Base-by-base conservation (phyloP, 1,140 invertebrate species). In the Prorops nasuta region DNA sequence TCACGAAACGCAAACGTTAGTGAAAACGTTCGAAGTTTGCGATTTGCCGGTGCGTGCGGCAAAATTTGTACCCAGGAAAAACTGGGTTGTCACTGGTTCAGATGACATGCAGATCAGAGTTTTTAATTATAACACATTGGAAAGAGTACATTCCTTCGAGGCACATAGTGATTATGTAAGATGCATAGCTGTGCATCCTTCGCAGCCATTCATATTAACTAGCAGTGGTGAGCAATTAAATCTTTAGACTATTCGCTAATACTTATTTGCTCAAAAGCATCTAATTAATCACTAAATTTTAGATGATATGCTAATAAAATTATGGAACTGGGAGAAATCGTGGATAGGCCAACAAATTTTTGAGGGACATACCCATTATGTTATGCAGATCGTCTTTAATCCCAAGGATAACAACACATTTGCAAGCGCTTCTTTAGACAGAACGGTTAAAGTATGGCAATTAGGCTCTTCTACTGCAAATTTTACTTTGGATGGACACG, bases 341-440 rank as follows among this genome's bases (percentile, higher is more conserved):
- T 99, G 96, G 94, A 81, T 88, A 1, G 95, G 95, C 63, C 96
- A 98, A 63, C 96, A 98, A 76, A 91, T 97, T 1, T 98, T 97
- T 70, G 95, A 98, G 67, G 94, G 97, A 0, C 98, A 99, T 75
- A 95, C 94, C 1, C 98, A 99, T 72, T 99, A 99, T 71, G 96
- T 99, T 0, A 99, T 99, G 98, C 96, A 99, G 76, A 92, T 99
- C 64, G 96, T 97, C 0, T 93, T 99, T 57, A 99, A 99, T 80
- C 98, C 98, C 0, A 99, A 99, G 74, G 98, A 99, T 70, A 99
- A 98, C 73, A 99, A 99, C 71, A 98, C 96, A n/a, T 99, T 99
- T 80, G 98, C 96, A 3, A 97, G 93, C 69, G 98, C 96, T 18
- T 98, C 96, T 16, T 80, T 99, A 1, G 98, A 99, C 77, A 86